Base-by-base conservation (phyloP, 2,888 invertebrate species). In the Timandra comae region DNA sequence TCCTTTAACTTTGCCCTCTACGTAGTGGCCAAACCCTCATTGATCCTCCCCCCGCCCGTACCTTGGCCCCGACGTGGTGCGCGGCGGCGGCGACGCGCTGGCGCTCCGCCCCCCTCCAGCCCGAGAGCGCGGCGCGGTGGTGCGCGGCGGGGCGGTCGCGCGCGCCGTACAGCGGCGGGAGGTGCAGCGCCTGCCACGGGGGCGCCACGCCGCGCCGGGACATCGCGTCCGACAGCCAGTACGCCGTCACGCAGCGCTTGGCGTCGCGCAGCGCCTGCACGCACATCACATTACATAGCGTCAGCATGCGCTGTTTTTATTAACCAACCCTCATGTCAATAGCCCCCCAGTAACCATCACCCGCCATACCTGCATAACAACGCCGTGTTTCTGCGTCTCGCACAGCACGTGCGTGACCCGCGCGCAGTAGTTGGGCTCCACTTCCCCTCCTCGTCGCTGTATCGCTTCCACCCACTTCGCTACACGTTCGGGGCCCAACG, bases 141-240 rank as follows among this genome's bases (percentile, higher is more conserved):
- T 91, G 91, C 0, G 86, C 73, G 11, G 92, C 90, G 7, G 96
- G 96, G 2, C 91, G 87, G 43, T 93, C 93, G 20, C 91, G 86
- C 11, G 88, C 87, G 33, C 87, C 86, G 57, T 82, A 88, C 56
- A 93, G 90, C 35, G 89, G 89, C 6, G 99, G 99, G 52, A 99
- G 88, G 77, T 99, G 99, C 27, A 97, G 84, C 7, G 97, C 95
- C 56, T 95, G 93, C 94, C 95, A 98, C 0, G 99, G 99, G 1
- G 98, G 96, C 31, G 92, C 78, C 54, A 98, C 91, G 57, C 94
- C 94, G 53, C 95, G 94, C 29, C 93, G 91, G 11, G 90, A 70
- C 57, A 99, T 90, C 3, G 96, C 93, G 73, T 99, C 99, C 38
- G 94, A 96, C 19, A 99, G 85, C 95, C 95, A 96, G 76, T 91